Evolutionary conservation across 2,888 invertebrate genomes (phyloP).

Genomic region (Prenolepis imparis): DNA sequence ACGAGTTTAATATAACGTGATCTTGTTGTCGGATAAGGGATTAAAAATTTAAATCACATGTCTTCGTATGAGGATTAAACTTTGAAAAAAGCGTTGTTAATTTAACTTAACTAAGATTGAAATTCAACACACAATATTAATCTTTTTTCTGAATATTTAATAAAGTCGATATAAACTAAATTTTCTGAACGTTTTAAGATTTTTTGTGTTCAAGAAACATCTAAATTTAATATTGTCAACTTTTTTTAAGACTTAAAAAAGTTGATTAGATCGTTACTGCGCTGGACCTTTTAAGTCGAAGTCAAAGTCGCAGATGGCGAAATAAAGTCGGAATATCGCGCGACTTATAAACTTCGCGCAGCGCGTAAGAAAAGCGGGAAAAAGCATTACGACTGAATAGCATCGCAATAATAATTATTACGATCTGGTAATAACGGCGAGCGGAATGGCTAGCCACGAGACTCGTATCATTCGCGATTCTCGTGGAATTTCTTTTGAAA

Average conservation of each 20-base stretch:
- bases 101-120: slow-evolving; percentile 14
- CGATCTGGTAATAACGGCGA: slow-evolving; percentile 63
- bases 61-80: neutral
- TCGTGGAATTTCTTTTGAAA: slow-evolving; percentile 55
- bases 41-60: slow-evolving; percentile 10
- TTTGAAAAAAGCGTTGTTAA: slow-evolving; percentile 15
- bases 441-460: slow-evolving; percentile 52
- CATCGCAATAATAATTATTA: slow-evolving; percentile 67
- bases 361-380: neutral
- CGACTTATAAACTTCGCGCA: slow-evolving; percentile 2
- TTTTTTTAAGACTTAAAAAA: neutral
- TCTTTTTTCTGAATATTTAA: neutral
- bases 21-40: slow-evolving; percentile 11
- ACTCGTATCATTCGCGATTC: slow-evolving; percentile 52
- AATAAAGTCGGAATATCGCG: neutral
- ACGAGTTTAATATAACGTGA: neutral
- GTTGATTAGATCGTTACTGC: neutral
- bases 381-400: slow-evolving; percentile 33
- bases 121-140: neutral
- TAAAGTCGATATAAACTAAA: neutral
- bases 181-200: neutral
- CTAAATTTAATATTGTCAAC: neutral
- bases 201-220: neutral
- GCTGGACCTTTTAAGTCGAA: neutral
- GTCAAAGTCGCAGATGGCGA: neutral